Evolutionary conservation across 2,888 invertebrate genomes (phyloP), one percentile per base, ranked within the genome.

Genomic region (Alviniconcha strummeri): DNA sequence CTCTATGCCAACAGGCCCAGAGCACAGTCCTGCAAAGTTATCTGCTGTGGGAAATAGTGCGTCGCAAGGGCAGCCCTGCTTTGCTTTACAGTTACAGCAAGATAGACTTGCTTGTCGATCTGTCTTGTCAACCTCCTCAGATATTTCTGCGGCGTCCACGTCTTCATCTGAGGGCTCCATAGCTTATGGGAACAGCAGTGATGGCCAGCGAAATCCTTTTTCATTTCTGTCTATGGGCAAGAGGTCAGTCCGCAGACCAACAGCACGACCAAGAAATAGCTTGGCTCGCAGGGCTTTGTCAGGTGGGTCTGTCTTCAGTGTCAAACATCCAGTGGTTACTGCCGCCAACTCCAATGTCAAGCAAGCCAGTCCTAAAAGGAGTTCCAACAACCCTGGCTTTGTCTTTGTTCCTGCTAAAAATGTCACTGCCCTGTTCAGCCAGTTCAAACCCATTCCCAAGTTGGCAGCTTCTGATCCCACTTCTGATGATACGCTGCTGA

Each of bases 241-340:
- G 17, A 82, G 69, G 64, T 69, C 17, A 15, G 80, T 60, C 52
- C 80, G 80, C 9, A 64, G 77, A 55, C 82, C 82, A 1, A 64
- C 74, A 15, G 77, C 77, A 54, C 82, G 82, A 2, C 82, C 82
- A 5, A 77, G 82, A 17, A 77, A 82, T 19, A 82, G 77, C 64
- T 36, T 75, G 8, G 82, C 82, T 56, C 82, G 82, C 9, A 60
- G 67, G 15, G 57, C 76, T 52, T 64, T 77, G 55, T 69, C 80
- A 7, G 74, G 64, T 56, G 76, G 76, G 4, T 82, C 82, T 5
- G 82, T 82, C 9, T 82, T 82, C 77, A 82, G 82, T 36, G 82
- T 82, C 19, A 82, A 82, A 19, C 82, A 82, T 56, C 82, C 82
- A 2, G 82, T 82, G 0, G 82, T 82, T 19, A 82, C 82, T 9